Evolutionary conservation across 2,888 invertebrate genomes (phyloP).

Genomic region (Protonemura montana): DNA sequence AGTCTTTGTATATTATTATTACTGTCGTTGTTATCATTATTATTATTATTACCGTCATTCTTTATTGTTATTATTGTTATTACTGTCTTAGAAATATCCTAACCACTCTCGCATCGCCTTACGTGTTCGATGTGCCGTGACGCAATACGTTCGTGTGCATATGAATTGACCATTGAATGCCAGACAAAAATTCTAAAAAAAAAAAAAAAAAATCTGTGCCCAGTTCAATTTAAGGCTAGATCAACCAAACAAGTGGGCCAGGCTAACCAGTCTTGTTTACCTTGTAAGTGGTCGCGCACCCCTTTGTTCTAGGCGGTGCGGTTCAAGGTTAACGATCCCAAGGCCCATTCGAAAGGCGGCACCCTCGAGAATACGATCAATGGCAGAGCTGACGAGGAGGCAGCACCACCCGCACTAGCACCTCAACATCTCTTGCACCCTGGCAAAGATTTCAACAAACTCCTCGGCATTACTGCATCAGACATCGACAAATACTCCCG

Average conservation of each 20-base stretch:
- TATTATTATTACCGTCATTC: neutral
- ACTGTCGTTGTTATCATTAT: neutral
- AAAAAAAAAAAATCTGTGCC: neutral
- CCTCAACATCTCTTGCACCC: slow-evolving; percentile 79
- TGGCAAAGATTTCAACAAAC: slow-evolving; percentile 88
- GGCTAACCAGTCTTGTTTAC: slow-evolving; percentile 55
- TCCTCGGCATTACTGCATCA: slow-evolving; percentile 90
- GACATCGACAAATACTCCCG: slow-evolving; percentile 99
- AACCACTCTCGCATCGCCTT: slow-evolving; percentile 33
- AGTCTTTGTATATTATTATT: neutral
- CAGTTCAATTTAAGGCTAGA: neutral
- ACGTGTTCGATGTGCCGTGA: slow-evolving; percentile 22
- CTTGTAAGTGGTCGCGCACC: slow-evolving; percentile 61
- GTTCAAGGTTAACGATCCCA: slow-evolving; percentile 93
- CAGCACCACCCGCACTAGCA: slow-evolving; percentile 68
- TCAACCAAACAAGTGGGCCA: neutral
- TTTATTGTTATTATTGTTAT: neutral
- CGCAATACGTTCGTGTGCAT: neutral
- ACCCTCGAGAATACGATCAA: slow-evolving; percentile 91
- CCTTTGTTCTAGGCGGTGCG: slow-evolving; percentile 86
- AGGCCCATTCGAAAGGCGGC: slow-evolving; percentile 91
- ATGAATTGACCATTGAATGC: neutral
- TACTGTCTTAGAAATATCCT: neutral
- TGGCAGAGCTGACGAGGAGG: slow-evolving; percentile 73
- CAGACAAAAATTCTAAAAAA: neutral